These are phyloP conservation scores for Drosophila bifasciata DNA, from an alignment of 1,140 invertebrate genomes.

Conservation along the genomic window DNA sequence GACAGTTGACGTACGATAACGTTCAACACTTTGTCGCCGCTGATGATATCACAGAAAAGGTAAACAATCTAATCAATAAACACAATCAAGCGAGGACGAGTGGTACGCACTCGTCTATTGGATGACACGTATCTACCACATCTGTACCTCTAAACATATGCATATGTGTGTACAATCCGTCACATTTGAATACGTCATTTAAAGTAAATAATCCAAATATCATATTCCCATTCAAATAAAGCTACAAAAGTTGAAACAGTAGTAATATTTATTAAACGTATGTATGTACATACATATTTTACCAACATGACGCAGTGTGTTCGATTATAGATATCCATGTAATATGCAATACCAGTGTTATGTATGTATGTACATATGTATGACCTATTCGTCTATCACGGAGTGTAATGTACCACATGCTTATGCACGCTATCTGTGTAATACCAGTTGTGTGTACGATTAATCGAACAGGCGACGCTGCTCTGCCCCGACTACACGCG, in stretches of 20 bases:
- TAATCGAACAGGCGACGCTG: conserved; percentile 51
- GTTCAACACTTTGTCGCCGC: conserved; percentile 47
- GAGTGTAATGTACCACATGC: too few species aligned
- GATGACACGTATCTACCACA: conserved; percentile 7
- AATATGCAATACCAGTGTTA: background rate
- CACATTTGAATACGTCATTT: conserved; percentile 12
- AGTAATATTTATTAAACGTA: background rate
- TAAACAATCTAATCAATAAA: conserved; percentile 83
- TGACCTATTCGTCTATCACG: conserved; percentile 1
- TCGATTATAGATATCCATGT: background rate
- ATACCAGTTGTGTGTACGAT: conserved; percentile 55
- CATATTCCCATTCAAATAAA: too few species aligned
- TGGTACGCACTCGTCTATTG: conserved; percentile 46
- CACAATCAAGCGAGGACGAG: conserved; percentile 74
- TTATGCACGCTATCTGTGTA: conserved; percentile 37
- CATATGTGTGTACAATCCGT: conserved; percentile 9
- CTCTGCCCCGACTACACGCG: conserved; percentile 48
- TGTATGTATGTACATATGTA: conserved; percentile 1
- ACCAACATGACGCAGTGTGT: too few species aligned
- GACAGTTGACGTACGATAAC: conserved; percentile 79
- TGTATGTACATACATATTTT: conserved; percentile 3
- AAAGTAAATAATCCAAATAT: too few species aligned
- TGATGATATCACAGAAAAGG: conserved; percentile 79
- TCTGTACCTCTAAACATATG: conserved; percentile 3
- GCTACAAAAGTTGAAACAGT: too few species aligned